Percentiles rank a stretch among this genome's conserved stretches.
These are phyloP conservation scores for Holothuria scabra DNA, from an alignment of 53 echinoderm and acorn worm genomes.

Conservation along the genomic window DNA sequence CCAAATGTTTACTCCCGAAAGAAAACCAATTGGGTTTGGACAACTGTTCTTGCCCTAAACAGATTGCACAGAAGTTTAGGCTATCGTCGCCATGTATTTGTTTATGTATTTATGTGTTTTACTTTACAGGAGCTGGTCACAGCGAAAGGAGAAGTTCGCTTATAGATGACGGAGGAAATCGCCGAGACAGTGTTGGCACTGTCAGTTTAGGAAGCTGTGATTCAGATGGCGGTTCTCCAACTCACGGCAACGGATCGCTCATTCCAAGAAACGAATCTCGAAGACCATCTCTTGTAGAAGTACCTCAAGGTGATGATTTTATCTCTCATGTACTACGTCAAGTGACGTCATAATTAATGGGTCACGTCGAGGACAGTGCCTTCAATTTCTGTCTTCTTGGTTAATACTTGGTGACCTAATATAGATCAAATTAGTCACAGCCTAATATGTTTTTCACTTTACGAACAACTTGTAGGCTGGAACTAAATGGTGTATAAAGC, in stretches of 20 bases:
- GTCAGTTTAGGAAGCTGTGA: constrained; percentile 82
- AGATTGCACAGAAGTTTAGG: too few relatives aligned
- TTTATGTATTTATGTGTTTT: too few relatives aligned
- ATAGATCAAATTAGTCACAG: neutral
- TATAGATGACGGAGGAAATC: constrained; percentile 66
- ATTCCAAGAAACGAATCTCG: constrained; percentile 70
- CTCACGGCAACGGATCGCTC: constrained; percentile 60
- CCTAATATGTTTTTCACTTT: neutral
- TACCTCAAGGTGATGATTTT: constrained; percentile 26
- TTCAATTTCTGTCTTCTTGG: neutral
- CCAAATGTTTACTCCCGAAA: too few relatives aligned
- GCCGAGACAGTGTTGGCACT: constrained; percentile 84
- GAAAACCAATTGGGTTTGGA: too few relatives aligned
- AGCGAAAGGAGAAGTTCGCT: constrained; percentile 60
- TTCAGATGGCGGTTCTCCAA: constrained; percentile 81
- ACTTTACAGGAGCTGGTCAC: constrained; percentile 43
- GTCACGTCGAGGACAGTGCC: too few relatives aligned
- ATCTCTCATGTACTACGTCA: neutral
- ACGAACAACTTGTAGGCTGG: too few relatives aligned
- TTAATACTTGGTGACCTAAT: neutral
- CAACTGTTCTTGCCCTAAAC: too few relatives aligned
- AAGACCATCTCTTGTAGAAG: constrained; percentile 78
- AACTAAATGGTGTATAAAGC: too few relatives aligned
- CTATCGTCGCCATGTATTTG: too few relatives aligned
- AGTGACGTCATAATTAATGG: too few relatives aligned